A percentile compares a stretch with the other conserved stretches of the same genome.
Evolutionary conservation across 1,140 invertebrate species (phyloP).

Genomic region (Caerostris extrusa): DNA sequence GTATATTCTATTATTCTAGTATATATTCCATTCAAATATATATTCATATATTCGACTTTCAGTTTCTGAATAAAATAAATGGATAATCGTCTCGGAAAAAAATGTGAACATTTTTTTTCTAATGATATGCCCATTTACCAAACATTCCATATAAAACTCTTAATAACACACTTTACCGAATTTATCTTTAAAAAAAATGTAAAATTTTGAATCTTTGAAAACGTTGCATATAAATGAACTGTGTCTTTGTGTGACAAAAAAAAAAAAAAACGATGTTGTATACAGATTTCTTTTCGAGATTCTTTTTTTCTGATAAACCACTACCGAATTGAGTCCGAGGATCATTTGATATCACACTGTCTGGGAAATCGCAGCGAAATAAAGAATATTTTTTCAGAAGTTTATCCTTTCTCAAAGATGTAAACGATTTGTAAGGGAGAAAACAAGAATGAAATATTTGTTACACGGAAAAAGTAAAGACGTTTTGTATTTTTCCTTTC

Average conservation of each 20-base stretch:
- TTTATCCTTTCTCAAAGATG: not conserved
- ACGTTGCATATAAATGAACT: not conserved
- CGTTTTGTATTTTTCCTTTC: not conserved
- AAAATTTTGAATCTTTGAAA: not conserved
- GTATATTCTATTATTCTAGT: no score
- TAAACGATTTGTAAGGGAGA: not conserved
- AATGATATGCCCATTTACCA: no score
- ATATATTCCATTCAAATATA: no score
- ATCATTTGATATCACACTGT: not conserved
- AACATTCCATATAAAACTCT: no score
- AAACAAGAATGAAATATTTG: slow-evolving; percentile 1
- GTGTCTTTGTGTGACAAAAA: not conserved
- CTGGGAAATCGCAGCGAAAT: not conserved
- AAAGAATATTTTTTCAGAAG: not conserved
- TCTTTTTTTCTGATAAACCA: not conserved
- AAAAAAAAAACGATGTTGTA: not conserved
- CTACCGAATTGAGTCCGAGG: not conserved
- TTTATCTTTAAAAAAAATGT: no score
- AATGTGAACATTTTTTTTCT: no score
- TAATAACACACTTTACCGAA: no score
- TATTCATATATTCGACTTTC: no score
- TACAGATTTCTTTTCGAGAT: not conserved
- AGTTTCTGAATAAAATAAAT: no score
- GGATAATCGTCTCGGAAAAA: no score
- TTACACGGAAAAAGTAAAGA: slow-evolving; percentile 8